Evolutionary conservation across 2,113 vertebrate species (phyloP).

Genomic region (Grantiella picta): DNA sequence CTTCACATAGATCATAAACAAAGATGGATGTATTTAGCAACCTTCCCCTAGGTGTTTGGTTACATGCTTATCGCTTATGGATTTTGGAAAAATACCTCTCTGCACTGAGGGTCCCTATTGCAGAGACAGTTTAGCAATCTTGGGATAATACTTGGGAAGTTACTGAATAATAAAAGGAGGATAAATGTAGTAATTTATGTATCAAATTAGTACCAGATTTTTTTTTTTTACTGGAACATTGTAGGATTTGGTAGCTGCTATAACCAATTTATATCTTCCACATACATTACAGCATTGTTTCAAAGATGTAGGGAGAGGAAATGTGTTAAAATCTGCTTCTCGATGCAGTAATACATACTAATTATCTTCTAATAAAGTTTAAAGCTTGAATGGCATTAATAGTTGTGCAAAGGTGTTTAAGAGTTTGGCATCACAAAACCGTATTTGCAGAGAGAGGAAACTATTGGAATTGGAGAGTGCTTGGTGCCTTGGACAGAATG

Average conservation of each 20-base stretch:
- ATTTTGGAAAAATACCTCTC: neutral
- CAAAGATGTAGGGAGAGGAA: neutral
- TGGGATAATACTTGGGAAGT: neutral
- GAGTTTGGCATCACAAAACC: neutral
- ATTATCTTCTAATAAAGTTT: neutral
- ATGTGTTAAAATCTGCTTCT: neutral
- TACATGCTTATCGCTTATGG: neutral
- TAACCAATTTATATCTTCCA: neutral
- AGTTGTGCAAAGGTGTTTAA: neutral
- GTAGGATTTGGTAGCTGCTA: neutral
- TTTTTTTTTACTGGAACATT: neutral
- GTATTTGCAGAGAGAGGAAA: neutral
- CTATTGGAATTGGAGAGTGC: neutral
- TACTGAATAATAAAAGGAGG: neutral
- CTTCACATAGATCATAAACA: neutral
- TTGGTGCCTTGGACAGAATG: neutral
- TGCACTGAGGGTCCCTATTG: fast-evolving
- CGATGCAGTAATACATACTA: neutral
- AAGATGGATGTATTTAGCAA: neutral
- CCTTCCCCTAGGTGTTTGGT: neutral
- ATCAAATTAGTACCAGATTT: neutral
- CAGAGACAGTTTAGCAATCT: neutral
- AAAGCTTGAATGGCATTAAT: neutral
- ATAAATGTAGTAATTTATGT: neutral
- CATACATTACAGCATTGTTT: neutral